Percentiles rank a stretch among this genome's conserved stretches.
These are phyloP conservation scores for Scaptomyza hsui DNA, from an alignment of 1,140 invertebrate genomes.

Conservation along the genomic window DNA sequence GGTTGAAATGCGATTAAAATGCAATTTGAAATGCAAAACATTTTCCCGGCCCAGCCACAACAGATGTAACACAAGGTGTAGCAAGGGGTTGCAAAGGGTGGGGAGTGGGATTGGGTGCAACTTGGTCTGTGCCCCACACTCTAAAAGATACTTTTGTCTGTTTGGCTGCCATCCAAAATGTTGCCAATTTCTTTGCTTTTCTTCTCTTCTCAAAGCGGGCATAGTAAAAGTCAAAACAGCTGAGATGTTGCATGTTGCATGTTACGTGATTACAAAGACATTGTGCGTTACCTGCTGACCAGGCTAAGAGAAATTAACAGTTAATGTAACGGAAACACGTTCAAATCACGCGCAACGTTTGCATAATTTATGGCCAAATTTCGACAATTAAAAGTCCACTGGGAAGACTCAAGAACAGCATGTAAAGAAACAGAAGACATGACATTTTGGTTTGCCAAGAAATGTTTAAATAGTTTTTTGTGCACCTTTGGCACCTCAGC, in stretches of 20 bases:
- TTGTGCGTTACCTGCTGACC: constrained; percentile 65
- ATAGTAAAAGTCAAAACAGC: neutral
- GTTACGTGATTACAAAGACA: constrained; percentile 24
- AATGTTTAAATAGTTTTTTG: constrained; percentile 47
- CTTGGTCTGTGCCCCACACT: constrained; percentile 43
- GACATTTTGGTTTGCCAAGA: constrained; percentile 53
- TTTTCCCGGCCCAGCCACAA: constrained; percentile 38
- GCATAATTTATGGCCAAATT: constrained; percentile 62
- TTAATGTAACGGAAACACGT: constrained; percentile 67
- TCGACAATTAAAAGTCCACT: constrained; percentile 76
- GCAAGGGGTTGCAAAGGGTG: neutral
- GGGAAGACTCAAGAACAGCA: constrained; percentile 6
- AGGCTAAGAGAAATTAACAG: constrained; percentile 62
- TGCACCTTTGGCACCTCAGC: constrained; percentile 63
- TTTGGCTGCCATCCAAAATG: constrained; percentile 45
- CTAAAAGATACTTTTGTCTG: constrained; percentile 47
- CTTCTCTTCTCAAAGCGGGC: constrained; percentile 3
- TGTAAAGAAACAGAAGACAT: constrained; percentile 18
- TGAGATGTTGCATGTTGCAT: constrained; percentile 26
- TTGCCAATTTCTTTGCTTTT: constrained; percentile 28
- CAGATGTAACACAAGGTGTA: constrained; percentile 21
- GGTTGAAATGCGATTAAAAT: constrained; percentile 83
- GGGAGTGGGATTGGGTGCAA: neutral
- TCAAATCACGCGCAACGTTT: constrained; percentile 60
- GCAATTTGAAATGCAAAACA: constrained; percentile 82